Evolutionary conservation across 2,888 invertebrate species (phyloP), one percentile per base, ranked within the genome.

Genomic region (Aspidapion aeneum): DNA sequence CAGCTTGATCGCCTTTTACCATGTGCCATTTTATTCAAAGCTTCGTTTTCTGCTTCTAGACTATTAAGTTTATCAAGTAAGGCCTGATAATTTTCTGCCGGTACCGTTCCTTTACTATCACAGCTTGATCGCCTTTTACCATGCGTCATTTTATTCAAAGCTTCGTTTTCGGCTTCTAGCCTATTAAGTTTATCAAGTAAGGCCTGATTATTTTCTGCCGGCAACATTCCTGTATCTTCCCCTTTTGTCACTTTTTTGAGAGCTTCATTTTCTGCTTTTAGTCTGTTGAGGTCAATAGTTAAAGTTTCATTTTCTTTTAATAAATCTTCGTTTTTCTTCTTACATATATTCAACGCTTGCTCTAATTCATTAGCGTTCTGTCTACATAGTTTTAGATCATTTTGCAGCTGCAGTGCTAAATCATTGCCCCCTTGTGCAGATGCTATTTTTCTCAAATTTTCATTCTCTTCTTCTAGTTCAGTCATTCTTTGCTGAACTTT

Each of bases 381-480:
- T 35, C 35, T 35, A 35, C 35, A 20, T 21, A 21, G 12, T 7
- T 16, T 18, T 3, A 57, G 21, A 19, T 55, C 55, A 18, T 35
- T 35, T 35, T 35, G 35, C 3, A 35, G 35, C 12, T 35, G 35
- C 35, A 35, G 12, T 7, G 35, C 35, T 35, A 35, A 35, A 7
- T 3, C 35, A 35, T 35, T 12, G 12, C 35, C 35, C 3, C 35
- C 35, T 35, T 35, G 5, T 3, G 35, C 35, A 35, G 35, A 7
- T 35, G 35, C 35, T 7, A 35, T 35, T 16, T 49, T 48, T 35
- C 35, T 35, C 12, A 35, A 35, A 35, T 3, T 35, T 12, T 35
- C 35, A 48, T 62, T 71, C 56, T 68, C 66, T 1, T 64, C 64
- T 64, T 75, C 74, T 20, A 77, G 64, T 52, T 70, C 67, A 2